Evolutionary conservation across 2,113 vertebrate genomes (phyloP).

Genomic region (Chaenogobius annularis): DNA sequence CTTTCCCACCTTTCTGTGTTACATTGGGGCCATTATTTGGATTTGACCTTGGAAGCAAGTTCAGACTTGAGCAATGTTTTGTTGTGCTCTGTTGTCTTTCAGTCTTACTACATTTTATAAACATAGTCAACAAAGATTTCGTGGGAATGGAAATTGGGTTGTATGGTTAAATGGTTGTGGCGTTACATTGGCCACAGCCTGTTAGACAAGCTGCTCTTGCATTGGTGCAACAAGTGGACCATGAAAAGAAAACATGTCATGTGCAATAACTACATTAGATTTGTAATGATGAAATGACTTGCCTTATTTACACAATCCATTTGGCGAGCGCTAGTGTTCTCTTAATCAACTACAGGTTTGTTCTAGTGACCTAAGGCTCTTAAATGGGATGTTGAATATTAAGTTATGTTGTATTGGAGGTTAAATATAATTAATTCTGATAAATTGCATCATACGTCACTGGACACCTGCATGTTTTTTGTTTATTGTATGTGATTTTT

Average conservation of each 20-base stretch:
- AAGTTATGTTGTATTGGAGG: not conserved
- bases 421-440: not conserved
- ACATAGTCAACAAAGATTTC: not conserved
- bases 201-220: not conserved
- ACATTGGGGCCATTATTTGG: constrained; percentile 38
- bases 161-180: not conserved
- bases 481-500: no score
- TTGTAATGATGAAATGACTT: not conserved
- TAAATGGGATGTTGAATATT: not conserved
- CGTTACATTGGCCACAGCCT: not conserved
- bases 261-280: not conserved
- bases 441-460: not conserved
- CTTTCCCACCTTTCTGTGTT: constrained; percentile 34
- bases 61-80: constrained; percentile 9
- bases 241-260: constrained; percentile 1
- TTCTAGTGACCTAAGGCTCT: not conserved
- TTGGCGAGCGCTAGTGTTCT: not conserved
- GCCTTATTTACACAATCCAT: not conserved
- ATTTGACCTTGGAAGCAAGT: constrained; percentile 33
- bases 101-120: not conserved
- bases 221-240: not conserved
- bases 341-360: not conserved
- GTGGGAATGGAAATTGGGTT: constrained; percentile 2
- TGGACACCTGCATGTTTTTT: not conserved
- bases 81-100: constrained; percentile 19